Percentiles rank a stretch among this genome's conserved stretches.
These are phyloP conservation scores for Capreolus pygargus DNA, from an alignment of 2,113 vertebrate species.

Conservation along the genomic window DNA sequence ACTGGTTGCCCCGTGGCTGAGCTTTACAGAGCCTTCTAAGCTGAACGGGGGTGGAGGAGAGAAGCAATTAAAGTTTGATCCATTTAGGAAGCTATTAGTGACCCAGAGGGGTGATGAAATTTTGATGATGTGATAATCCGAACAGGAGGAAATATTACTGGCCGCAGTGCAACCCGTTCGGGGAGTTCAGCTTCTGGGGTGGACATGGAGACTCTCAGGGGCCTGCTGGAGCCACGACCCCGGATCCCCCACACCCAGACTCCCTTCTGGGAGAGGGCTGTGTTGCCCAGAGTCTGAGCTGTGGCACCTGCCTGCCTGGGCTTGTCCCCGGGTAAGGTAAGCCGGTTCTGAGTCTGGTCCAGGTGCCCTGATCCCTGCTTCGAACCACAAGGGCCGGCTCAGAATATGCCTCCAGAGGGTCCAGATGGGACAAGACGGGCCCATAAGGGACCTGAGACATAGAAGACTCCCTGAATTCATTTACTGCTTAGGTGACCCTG, in stretches of 20 bases:
- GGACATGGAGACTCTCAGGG: neutral
- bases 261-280: neutral
- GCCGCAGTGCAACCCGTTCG: neutral
- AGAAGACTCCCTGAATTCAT: neutral
- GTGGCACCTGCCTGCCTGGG: accelerated
- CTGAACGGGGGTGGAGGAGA: neutral
- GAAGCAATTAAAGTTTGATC: conserved; percentile 75
- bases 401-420: neutral
- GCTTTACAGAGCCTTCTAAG: conserved; percentile 62
- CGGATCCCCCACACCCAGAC: neutral
- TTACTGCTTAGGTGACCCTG: neutral
- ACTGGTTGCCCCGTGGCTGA: neutral
- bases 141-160: neutral
- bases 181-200: neutral
- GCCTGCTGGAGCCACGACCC: neutral
- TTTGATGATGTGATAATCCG: conserved; percentile 68
- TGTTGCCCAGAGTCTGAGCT: neutral
- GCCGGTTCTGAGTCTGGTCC: neutral
- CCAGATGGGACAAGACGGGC: neutral
- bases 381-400: neutral
- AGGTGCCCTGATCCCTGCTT: neutral
- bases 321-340: accelerated
- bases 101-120: conserved; percentile 70
- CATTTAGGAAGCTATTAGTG: conserved; percentile 77
- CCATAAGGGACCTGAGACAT: neutral